Conservation (phyloP, 2,113 vertebrate species). For the Lamprologus lemairii region DNA sequence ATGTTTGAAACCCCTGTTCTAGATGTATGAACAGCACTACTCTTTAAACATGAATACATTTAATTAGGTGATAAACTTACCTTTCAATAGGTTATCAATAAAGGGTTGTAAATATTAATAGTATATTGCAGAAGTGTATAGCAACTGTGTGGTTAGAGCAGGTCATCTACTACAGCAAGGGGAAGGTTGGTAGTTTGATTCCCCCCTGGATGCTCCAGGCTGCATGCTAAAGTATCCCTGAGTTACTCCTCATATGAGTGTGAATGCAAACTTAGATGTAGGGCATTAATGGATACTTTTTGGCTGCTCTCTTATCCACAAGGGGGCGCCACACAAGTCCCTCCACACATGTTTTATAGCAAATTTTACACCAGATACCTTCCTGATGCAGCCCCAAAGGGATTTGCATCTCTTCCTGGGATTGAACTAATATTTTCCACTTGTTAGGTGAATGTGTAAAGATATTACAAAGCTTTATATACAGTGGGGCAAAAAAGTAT, state of each 20-base stretch:
- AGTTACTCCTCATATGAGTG: not conserved
- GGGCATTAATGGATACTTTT: not conserved
- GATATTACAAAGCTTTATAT: not conserved
- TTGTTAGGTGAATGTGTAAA: not conserved
- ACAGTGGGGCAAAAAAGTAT: too few species aligned
- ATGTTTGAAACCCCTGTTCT: not conserved
- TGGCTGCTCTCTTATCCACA: not conserved
- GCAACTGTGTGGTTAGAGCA: not conserved
- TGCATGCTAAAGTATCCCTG: not conserved
- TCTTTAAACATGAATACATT: not conserved
- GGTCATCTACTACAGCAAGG: not conserved
- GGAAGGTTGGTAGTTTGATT: not conserved
- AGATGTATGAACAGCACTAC: not conserved
- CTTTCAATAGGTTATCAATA: not conserved
- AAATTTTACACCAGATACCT: not conserved
- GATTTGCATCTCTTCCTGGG: not conserved
- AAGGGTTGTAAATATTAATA: not conserved
- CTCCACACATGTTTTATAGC: not conserved
- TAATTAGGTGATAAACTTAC: not conserved
- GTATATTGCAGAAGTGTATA: not conserved
- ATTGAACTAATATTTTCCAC: not conserved
- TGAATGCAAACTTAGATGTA: not conserved
- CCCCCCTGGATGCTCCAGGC: not conserved
- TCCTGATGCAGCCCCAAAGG: not conserved
- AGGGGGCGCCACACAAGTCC: not conserved